Base-by-base conservation (phyloP, 2,113 vertebrate genomes). In the Clarias gariepinus region DNA sequence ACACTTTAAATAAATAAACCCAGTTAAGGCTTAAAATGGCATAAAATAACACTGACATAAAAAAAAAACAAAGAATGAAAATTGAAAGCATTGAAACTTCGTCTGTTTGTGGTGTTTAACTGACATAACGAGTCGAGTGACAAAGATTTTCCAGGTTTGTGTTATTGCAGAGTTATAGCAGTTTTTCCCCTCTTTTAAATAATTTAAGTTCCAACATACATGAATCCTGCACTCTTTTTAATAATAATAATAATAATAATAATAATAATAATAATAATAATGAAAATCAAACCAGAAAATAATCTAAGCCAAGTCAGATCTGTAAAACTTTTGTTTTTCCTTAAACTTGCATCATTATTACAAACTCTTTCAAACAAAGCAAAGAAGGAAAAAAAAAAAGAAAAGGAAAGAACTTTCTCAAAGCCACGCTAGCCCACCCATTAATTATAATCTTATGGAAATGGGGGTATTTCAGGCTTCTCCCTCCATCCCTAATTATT, bases 391-490 rank as follows among this genome's bases (percentile, higher is more conserved):
- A 21, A 18, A 57, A 23, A 28, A 57, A 55, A 23, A 25, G 18
- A 81, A 23, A 18, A 21, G 10, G 21, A 69, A 30, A 61, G 7
- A 33, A 91, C 81, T 86, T 93, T 93, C 89, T 92, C 86, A 90
- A 92, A 93, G 93, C 94, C 93, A 92, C 95, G 95, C 96, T 96
- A 96, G 96, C 96, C 97, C 93, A 95, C 96, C 96, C 95, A 96
- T 97, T 97, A 96, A 99, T 99, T 97, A 98, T 96, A 96, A 96
- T 97, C 96, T 96, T 98, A 98, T 98, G 97, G 96, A 98, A 98
- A 99, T 98, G 94, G 95, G 92, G 95, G 96, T 97, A 97, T 98
- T 98, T 96, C 96, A 77, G 96, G 95, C 96, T 94, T 95, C 96
- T 97, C 96, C 97, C 96, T 95, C 96, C 96, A 97, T 96, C 95